Evolutionary conservation across 2,888 invertebrate species (phyloP), one percentile per base, ranked within the genome.

Genomic region (Crepidodera aurea): DNA sequence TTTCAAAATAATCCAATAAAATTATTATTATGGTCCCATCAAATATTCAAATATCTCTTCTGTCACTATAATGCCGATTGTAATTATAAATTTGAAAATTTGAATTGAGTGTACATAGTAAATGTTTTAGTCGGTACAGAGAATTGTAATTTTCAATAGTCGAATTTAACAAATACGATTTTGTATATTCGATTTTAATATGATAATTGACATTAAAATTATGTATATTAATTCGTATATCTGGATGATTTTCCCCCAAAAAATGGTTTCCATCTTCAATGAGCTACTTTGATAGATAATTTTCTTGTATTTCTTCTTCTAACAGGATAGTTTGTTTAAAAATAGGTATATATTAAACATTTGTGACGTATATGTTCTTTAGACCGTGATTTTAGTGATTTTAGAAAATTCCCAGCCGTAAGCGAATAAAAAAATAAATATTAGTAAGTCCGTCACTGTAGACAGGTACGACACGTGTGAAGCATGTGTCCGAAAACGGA

Each of bases 381-480:
- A n/a, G n/a, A n/a, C n/a, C n/a, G n/a, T n/a, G n/a, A n/a, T n/a
- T n/a, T n/a, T n/a, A n/a, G n/a, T n/a, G n/a, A n/a, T n/a, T n/a
- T n/a, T n/a, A n/a, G n/a, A n/a, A n/a, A n/a, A n/a, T n/a, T n/a
- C n/a, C n/a, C n/a, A n/a, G n/a, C n/a, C n/a, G n/a, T n/a, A n/a
- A n/a, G n/a, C n/a, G n/a, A 32, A 32, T 6, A n/a, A 40, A 15
- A 13, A 10, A 40, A 40, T 8, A 2, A 18, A 16, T 16, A 50
- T 18, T 50, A 32, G 32, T 50, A 8, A 54, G 32, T 54, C 42
- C 56, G 42, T 56, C 50, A 54, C 59, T 60, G 34, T 18, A n/a
- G 66, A 66, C 68, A 69, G 70, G 71, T 71, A 62, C 51, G 67
- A 68, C 67, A 70, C 70, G 67, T 69, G 70, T 65, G 65, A 60